phyloP scores from a whole-genome alignment of 1,140 invertebrate genomes.

The Chrysoperla carnea region DNA sequence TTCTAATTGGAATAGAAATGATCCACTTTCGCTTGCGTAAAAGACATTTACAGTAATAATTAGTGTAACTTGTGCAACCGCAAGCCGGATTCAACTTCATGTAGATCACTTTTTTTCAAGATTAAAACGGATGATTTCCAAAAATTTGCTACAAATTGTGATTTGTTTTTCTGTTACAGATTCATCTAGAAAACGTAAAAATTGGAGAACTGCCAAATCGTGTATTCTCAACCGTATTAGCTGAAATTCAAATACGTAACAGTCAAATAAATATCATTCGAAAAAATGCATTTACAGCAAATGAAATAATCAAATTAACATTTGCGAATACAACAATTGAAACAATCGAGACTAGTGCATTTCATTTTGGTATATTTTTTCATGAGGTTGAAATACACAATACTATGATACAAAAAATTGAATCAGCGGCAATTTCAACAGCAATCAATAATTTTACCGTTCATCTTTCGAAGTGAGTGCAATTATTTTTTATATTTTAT shows the following conservation, averaged over 20 bases:
- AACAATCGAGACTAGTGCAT: constrained; percentile 29
- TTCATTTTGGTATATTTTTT: no score
- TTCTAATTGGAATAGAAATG: no score
- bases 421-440: constrained; percentile 38
- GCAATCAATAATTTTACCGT: constrained; percentile 44
- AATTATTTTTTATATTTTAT: neutral
- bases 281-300: constrained; percentile 42
- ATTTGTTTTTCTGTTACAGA: constrained; percentile 29
- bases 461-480: constrained; percentile 39
- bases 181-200: constrained; percentile 39
- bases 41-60: no score
- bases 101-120: no score
- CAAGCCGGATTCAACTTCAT: no score
- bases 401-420: constrained; percentile 26
- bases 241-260: constrained; percentile 36
- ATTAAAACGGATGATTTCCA: no score
- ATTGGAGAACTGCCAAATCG: constrained; percentile 34
- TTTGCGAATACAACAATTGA: constrained; percentile 40
- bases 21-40: no score
- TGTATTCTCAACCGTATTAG: constrained; percentile 42
- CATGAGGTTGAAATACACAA: no score
- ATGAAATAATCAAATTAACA: constrained; percentile 36
- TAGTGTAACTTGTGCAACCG: no score
- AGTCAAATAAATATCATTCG: constrained; percentile 33
- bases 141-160: neutral